A percentile compares a stretch with the other conserved stretches of the same genome.
These are phyloP conservation scores for Ichneumon xanthorius DNA, from an alignment of 2,888 invertebrate species.

Conservation along the genomic window DNA sequence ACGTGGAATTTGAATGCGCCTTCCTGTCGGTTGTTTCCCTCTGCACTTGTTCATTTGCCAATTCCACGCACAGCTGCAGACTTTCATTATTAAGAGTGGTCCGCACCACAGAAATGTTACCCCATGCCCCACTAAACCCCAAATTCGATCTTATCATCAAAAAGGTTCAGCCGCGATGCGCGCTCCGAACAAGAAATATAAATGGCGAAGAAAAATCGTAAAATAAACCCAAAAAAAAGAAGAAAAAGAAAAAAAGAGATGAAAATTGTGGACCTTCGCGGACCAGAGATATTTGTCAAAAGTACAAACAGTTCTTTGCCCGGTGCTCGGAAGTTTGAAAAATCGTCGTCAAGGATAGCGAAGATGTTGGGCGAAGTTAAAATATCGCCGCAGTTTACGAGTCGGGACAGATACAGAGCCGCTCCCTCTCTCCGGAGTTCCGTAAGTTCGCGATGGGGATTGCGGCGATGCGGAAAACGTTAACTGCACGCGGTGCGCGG, in stretches of 20 bases:
- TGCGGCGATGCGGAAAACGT: constrained; percentile 62
- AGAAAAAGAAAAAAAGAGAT: too few relatives aligned
- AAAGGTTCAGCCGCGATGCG: not conserved
- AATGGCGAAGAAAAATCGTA: too few relatives aligned
- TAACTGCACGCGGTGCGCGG: constrained; percentile 61
- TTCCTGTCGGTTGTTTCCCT: not conserved
- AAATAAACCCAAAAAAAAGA: not conserved
- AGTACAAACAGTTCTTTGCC: too few relatives aligned
- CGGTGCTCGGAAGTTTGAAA: too few relatives aligned
- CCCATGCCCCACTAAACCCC: not conserved
- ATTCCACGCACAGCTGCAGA: not conserved
- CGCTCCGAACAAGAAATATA: not conserved
- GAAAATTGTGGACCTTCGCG: too few relatives aligned
- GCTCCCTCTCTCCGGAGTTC: not conserved
- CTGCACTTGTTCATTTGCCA: not conserved
- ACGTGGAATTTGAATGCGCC: not conserved
- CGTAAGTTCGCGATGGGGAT: constrained; percentile 47
- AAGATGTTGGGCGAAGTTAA: not conserved
- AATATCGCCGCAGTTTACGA: not conserved
- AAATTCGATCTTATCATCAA: not conserved
- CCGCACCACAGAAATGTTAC: not conserved
- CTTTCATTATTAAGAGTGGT: constrained; percentile 21
- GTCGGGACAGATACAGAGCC: not conserved
- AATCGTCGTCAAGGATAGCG: not conserved
- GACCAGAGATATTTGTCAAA: too few relatives aligned